Percentiles rank a stretch among this genome's conserved stretches.
These are phyloP conservation scores for Cottoperca gobio DNA, from an alignment of 2,797 vertebrate genomes.

Conservation along the genomic window DNA sequence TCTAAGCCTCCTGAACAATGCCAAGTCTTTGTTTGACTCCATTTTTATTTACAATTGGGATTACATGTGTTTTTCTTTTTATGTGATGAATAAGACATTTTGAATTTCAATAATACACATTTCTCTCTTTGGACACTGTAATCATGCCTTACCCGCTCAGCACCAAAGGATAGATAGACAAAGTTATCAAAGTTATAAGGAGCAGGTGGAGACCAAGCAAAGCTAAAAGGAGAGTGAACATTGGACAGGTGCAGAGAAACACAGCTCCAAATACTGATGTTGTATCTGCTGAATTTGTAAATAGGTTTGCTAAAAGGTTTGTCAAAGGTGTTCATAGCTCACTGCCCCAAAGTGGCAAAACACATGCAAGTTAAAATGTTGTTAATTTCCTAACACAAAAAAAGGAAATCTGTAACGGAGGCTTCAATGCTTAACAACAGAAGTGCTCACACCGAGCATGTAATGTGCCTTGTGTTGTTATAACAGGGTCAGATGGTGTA, in stretches of 20 bases:
- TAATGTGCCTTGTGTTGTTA: not conserved
- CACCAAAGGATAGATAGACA: too few species aligned
- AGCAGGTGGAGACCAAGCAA: too few species aligned
- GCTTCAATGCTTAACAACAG: not conserved
- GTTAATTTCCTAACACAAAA: too few species aligned
- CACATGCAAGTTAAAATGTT: not conserved
- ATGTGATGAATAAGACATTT: constrained; percentile 9
- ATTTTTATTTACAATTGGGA: not conserved
- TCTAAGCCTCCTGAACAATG: constrained; percentile 21
- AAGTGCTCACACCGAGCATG: not conserved
- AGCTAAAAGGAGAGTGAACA: not conserved
- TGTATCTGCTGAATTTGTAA: not conserved
- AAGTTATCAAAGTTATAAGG: too few species aligned
- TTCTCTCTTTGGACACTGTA: not conserved
- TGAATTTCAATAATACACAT: not conserved
- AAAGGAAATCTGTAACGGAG: not conserved
- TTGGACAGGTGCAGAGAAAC: not conserved
- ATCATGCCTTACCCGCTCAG: too few species aligned
- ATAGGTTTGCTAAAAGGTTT: too few species aligned
- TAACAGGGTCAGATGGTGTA: not conserved
- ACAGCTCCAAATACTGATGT: not conserved
- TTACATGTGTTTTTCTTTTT: not conserved
- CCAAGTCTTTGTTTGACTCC: constrained; percentile 9
- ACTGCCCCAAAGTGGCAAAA: not conserved
- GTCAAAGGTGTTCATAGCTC: not conserved